phyloP scores from a whole-genome alignment of 2,888 invertebrate species.

The Trissolcus japonicus region DNA sequence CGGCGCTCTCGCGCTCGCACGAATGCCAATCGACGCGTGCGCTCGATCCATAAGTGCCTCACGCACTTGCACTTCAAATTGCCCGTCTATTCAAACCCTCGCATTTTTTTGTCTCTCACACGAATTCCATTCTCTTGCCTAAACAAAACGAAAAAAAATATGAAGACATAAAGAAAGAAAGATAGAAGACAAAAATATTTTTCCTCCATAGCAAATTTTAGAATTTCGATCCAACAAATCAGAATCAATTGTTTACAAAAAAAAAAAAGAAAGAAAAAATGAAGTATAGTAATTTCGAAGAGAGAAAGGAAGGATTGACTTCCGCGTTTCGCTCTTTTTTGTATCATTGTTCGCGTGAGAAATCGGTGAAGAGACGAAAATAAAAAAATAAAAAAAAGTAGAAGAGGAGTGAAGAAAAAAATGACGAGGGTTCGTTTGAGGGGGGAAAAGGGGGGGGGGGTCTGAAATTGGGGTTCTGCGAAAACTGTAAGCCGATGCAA shows the following conservation, averaged over 20 bases:
- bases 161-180: background rate
- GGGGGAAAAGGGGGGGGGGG: slow-evolving; percentile 2
- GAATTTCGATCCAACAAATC: no score
- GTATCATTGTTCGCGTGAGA: slow-evolving; percentile 21
- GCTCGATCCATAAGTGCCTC: slow-evolving; percentile 13
- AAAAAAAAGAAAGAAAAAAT: no score
- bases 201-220: background rate
- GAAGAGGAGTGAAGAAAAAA: slow-evolving; percentile 5
- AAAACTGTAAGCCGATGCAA: slow-evolving; percentile 41
- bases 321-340: slow-evolving; percentile 25
- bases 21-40: slow-evolving; percentile 37
- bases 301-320: slow-evolving; percentile 13
- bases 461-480: slow-evolving; percentile 30
- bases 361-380: background rate
- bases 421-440: slow-evolving; percentile 8
- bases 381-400: slow-evolving; percentile 3
- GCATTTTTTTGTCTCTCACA: background rate
- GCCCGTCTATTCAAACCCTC: background rate
- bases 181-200: background rate
- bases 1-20: slow-evolving; percentile 20
- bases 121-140: no score
- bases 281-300: background rate
- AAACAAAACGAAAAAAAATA: background rate
- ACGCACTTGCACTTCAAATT: slow-evolving; percentile 18
- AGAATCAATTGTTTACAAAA: no score